Evolutionary conservation across 2,888 invertebrate species (phyloP).

Genomic region (Geophilus truncorum): DNA sequence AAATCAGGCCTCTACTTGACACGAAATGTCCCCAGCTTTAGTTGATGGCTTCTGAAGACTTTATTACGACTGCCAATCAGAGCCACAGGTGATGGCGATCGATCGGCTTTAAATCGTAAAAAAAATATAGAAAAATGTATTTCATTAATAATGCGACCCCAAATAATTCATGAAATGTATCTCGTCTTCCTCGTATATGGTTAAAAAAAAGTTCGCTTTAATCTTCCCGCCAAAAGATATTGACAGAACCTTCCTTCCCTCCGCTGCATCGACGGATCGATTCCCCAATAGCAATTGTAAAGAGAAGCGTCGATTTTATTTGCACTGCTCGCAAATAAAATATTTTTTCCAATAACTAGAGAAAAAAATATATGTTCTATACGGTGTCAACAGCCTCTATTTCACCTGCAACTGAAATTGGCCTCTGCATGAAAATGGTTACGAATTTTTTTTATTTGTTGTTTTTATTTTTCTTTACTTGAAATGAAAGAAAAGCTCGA

Average conservation of each 20-base stretch:
- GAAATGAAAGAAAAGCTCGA: not conserved
- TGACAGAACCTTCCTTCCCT: not conserved
- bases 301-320: not conserved
- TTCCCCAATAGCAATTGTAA: not conserved
- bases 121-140: not conserved
- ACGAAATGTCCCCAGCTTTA: not conserved
- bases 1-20: not conserved
- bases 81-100: not conserved
- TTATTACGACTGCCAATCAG: conserved; percentile 12
- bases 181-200: not conserved
- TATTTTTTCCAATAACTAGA: not conserved
- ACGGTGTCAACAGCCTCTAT: not conserved
- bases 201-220: not conserved
- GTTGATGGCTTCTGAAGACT: not conserved
- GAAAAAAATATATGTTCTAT: not conserved
- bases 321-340: not conserved
- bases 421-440: not conserved
- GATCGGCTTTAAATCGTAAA: not conserved
- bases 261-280: not conserved
- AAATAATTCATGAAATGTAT: not conserved
- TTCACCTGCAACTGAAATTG: not conserved
- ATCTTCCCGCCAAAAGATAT: conserved; percentile 1
- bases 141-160: not conserved
- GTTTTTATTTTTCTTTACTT: not conserved
- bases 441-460: not conserved